Conservation (phyloP, 1,140 invertebrate genomes). For the Papilio aristodemus region DNA sequence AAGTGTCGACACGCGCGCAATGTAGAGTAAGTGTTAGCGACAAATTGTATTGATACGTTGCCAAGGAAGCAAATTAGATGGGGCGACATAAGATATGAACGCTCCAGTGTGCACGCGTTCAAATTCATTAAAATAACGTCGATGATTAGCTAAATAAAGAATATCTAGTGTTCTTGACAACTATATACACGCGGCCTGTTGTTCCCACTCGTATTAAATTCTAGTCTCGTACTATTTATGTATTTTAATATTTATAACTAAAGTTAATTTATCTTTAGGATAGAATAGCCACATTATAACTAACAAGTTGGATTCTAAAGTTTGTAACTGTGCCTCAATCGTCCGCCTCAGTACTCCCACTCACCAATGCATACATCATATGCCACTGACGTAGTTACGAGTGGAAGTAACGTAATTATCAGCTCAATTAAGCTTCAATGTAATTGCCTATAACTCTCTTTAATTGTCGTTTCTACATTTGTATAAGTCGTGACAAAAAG, state of each 20-base stretch:
- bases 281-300: background rate
- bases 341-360: background rate
- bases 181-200: too few relatives aligned
- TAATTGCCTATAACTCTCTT: slow-evolving; percentile 24
- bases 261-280: too few relatives aligned
- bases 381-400: slow-evolving; percentile 22
- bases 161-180: too few relatives aligned
- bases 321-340: background rate
- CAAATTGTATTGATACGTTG: slow-evolving; percentile 17
- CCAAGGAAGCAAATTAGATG: slow-evolving; percentile 22
- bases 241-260: too few relatives aligned
- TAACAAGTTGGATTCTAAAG: background rate
- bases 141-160: background rate
- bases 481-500: background rate
- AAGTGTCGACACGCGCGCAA: slow-evolving; percentile 8
- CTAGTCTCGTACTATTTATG: too few relatives aligned
- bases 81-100: slow-evolving; percentile 10
- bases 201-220: too few relatives aligned
- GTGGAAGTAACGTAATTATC: slow-evolving; percentile 21
- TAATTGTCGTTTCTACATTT: slow-evolving; percentile 16
- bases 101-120: background rate
- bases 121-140: slow-evolving; percentile 5
- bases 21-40: slow-evolving; percentile 18
- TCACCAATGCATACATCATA: slow-evolving; percentile 7
- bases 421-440: slow-evolving; percentile 25